Evolutionary conservation across 2,113 vertebrate species (phyloP).

Genomic region (Peucedramus taeniatus): DNA sequence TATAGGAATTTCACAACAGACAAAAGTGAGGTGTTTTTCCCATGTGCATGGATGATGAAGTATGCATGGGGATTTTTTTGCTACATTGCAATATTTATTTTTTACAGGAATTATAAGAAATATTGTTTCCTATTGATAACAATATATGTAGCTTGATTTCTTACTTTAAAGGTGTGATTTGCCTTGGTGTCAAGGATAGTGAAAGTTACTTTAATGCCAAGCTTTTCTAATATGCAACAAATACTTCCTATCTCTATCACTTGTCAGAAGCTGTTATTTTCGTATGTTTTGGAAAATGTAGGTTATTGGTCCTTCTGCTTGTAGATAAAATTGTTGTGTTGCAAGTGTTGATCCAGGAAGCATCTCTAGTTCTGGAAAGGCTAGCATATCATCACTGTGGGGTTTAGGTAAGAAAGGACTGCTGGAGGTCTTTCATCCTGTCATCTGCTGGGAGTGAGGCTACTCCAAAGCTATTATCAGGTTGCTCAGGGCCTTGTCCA

Average conservation of each 20-base stretch:
- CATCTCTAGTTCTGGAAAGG: background rate
- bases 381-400: background rate
- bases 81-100: background rate
- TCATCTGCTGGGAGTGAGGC: background rate
- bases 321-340: background rate
- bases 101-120: background rate
- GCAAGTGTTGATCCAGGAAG: background rate
- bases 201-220: background rate
- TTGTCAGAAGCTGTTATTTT: background rate
- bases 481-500: background rate
- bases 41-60: background rate
- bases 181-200: background rate
- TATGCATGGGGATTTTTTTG: background rate
- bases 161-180: background rate
- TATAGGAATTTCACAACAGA: background rate
- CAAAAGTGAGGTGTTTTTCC: background rate
- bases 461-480: background rate
- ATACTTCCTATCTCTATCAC: background rate
- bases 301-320: background rate
- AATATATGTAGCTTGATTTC: background rate
- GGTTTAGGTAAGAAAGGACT: background rate
- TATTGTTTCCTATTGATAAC: background rate
- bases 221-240: background rate
- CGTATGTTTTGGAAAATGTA: background rate
- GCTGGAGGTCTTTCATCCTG: background rate